Evolutionary conservation across 1,140 invertebrate species (phyloP).

Genomic region (Mizuhopecten yessoensis): DNA sequence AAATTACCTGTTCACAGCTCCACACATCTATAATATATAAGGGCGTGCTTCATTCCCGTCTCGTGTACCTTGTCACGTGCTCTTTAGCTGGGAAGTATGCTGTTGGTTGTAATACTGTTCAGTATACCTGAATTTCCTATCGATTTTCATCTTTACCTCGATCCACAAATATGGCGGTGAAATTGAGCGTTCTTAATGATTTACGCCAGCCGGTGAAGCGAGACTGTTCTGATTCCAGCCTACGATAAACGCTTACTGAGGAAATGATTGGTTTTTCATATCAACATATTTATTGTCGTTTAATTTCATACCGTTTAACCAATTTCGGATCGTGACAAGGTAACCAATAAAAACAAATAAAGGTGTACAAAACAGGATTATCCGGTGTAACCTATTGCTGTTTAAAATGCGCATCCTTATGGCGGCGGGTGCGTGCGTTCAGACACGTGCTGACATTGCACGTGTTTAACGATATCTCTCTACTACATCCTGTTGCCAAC

Average conservation of each 20-base stretch:
- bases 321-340: background rate
- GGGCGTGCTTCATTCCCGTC: background rate
- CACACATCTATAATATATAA: conserved; percentile 2
- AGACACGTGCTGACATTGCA: too few relatives aligned
- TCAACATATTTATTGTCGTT: background rate
- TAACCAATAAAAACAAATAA: background rate
- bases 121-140: conserved; percentile 25
- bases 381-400: too few relatives aligned
- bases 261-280: background rate
- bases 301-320: background rate
- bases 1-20: background rate
- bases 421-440: too few relatives aligned
- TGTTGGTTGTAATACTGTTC: background rate
- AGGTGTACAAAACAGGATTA: background rate
- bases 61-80: background rate
- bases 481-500: too few relatives aligned
- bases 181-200: background rate
- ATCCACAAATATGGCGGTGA: background rate
- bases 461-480: too few relatives aligned
- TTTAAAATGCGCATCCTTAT: too few relatives aligned
- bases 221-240: background rate
- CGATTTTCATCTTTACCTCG: conserved; percentile 14
- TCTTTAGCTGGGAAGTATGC: background rate
- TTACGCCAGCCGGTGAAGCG: background rate
- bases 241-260: background rate